A percentile compares a stretch with the other conserved stretches of the same genome.
Evolutionary conservation across 1,140 invertebrate genomes (phyloP).

Genomic region (Platorchestia sp.): DNA sequence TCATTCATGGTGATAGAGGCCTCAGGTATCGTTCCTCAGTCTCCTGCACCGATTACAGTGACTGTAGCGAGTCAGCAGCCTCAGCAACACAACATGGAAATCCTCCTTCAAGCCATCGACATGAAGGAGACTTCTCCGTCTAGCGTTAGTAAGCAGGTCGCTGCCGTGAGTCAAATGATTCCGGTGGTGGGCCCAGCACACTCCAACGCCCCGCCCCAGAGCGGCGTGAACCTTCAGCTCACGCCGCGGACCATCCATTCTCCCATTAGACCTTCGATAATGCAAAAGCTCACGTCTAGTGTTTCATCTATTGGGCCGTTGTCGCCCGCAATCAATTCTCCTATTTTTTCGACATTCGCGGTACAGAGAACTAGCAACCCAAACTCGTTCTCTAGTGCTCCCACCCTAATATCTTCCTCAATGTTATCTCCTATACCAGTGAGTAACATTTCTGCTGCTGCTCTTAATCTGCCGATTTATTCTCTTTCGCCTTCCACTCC

Average conservation of each 20-base stretch:
- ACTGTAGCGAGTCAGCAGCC: conserved; percentile 61
- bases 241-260: neutral
- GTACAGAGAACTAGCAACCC: conserved; percentile 16
- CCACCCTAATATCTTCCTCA: conserved; percentile 31
- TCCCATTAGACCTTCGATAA: neutral
- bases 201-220: neutral
- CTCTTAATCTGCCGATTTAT: conserved; percentile 5
- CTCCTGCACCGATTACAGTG: conserved; percentile 36
- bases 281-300: neutral
- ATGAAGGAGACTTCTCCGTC: conserved; percentile 60
- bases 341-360: conserved; percentile 32
- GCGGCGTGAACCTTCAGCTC: neutral
- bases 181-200: neutral
- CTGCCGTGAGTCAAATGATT: conserved; percentile 19
- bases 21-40: conserved; percentile 63
- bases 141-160: neutral
- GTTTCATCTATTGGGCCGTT: neutral
- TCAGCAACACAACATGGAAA: conserved; percentile 65
- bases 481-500: neutral
- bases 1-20: conserved; percentile 66
- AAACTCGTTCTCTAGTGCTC: conserved; percentile 22
- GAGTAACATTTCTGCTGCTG: conserved; percentile 45
- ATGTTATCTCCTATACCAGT: conserved; percentile 2
- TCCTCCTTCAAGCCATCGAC: conserved; percentile 62
- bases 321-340: conserved; percentile 13